Percentiles rank a stretch among this genome's conserved stretches.
Conservation (phyloP, 2,888 invertebrate genomes). For the Ctenicera cuprea region DNA sequence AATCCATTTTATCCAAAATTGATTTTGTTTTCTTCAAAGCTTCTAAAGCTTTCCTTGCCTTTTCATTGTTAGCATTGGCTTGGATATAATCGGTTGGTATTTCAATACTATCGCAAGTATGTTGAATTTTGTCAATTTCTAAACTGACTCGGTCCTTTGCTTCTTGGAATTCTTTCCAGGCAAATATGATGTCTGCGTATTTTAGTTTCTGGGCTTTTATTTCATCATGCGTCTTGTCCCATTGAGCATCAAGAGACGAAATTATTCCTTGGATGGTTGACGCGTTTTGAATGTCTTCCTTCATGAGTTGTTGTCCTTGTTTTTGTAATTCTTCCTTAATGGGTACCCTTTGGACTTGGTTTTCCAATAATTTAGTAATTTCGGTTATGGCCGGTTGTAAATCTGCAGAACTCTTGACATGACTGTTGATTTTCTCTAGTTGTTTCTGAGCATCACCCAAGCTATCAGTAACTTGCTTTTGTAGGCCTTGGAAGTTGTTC, state of each 20-base stretch:
- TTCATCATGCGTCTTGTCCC: slow-evolving; percentile 86
- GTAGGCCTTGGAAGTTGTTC: slow-evolving; percentile 85
- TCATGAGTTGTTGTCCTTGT: slow-evolving; percentile 86
- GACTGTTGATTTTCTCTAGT: slow-evolving; percentile 76
- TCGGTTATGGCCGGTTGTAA: slow-evolving; percentile 73
- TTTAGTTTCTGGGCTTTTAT: slow-evolving; percentile 85
- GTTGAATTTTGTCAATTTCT: slow-evolving; percentile 82
- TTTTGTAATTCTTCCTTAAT: slow-evolving; percentile 84
- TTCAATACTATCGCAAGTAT: slow-evolving; percentile 78
- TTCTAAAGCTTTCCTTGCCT: slow-evolving; percentile 85
- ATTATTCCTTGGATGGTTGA: slow-evolving; percentile 87
- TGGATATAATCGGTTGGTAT: slow-evolving; percentile 84
- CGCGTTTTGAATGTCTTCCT: slow-evolving; percentile 87
- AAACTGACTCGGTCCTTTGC: slow-evolving; percentile 82
- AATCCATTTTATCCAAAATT: slow-evolving; percentile 85
- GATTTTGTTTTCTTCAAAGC: slow-evolving; percentile 84
- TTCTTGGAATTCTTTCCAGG: slow-evolving; percentile 85
- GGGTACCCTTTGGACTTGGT: slow-evolving; percentile 77
- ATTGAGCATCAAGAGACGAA: slow-evolving; percentile 85
- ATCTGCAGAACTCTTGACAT: slow-evolving; percentile 72
- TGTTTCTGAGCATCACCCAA: slow-evolving; percentile 77
- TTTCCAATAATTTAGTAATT: slow-evolving; percentile 74
- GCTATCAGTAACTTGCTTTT: slow-evolving; percentile 81
- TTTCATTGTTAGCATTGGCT: slow-evolving; percentile 82
- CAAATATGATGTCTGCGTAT: slow-evolving; percentile 82